These are phyloP conservation scores for Ctenopoma kingsleyae DNA, from an alignment of 2,797 vertebrate species.

Conservation along the genomic window DNA sequence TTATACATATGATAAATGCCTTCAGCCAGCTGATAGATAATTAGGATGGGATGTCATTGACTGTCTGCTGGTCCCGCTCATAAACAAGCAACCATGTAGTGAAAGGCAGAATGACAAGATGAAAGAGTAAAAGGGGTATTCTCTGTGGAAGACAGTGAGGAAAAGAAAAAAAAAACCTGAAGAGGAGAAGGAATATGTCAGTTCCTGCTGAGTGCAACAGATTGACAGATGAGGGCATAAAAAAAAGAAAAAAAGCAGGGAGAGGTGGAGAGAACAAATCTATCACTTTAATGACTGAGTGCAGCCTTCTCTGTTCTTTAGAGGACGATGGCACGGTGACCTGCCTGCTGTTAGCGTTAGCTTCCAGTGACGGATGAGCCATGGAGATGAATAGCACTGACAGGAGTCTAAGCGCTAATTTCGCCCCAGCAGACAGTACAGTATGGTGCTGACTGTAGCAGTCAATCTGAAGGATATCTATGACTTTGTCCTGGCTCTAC, in stretches of 20 bases:
- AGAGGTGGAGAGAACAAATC: constrained; percentile 63
- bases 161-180: constrained; percentile 15
- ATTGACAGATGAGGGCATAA: constrained; percentile 59
- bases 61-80: constrained; percentile 19
- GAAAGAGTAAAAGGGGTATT: constrained; percentile 3
- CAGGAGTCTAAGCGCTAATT: constrained; percentile 65
- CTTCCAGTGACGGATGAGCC: constrained; percentile 68
- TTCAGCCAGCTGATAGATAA: constrained; percentile 56
- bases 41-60: constrained; percentile 38
- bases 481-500: constrained; percentile 22
- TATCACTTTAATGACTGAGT: constrained; percentile 78
- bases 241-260: constrained; percentile 44
- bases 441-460: constrained; percentile 26
- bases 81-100: constrained; percentile 36
- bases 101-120: constrained; percentile 23
- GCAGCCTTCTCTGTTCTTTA: constrained; percentile 72
- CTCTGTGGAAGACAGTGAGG: constrained; percentile 16
- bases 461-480: constrained; percentile 34
- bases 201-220: constrained; percentile 26
- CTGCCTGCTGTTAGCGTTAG: constrained; percentile 71
- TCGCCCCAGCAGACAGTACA: constrained; percentile 46
- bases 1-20: constrained; percentile 72
- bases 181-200: constrained; percentile 36
- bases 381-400: constrained; percentile 58
- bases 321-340: constrained; percentile 75